Evolutionary conservation across 2,797 vertebrate species (phyloP), one percentile per base, ranked within the genome.

Genomic region (Eleutherodactylus coqui): DNA sequence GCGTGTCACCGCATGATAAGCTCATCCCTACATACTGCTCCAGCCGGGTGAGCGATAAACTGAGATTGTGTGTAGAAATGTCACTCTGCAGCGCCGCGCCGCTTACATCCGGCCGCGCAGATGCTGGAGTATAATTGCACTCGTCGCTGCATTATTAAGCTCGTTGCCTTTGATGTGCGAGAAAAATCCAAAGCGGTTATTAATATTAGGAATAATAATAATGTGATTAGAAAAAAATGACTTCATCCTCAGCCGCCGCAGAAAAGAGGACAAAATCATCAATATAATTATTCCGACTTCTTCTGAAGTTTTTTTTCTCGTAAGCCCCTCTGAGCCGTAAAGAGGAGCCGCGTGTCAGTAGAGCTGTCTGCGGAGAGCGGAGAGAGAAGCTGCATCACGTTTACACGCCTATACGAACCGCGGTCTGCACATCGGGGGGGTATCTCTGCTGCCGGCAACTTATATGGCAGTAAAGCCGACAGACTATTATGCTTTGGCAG

Each of bases 1-100:
- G 77, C 43, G 27, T 87, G 86, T 27, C 67, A 4, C 60, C 27
- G 34, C 38, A 34, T 13, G 86, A 87, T 87, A 87, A 87, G 82
- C 76, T 27, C 55, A 58, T 76, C 60, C 79, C 58, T 55, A 77
- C 79, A 34, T 60, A 51, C 53, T 1, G 43, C 53, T 75, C n/a
- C 43, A 79, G 16, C 81, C 43, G 81, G 60, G 27, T 45, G 45
- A 53, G 67, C 34, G 86, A 84, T 84, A 84, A 87, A 83, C 36
- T 4, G 19, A 70, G 76, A 79, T 84, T 79, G 64, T 60, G 62
- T 83, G 29, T 45, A 79, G 27, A 84, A 84, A 83, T 69, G 73
- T 87, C 64, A 79, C 47, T 72, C 62, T 58, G 32, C 43, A 21
- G 55, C 67, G 29, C 27, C 2, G 29, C 75, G 24, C 36, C 11